These are phyloP conservation scores for Sweltsa coloradensis DNA, from an alignment of 1,140 invertebrate genomes.

Conservation along the genomic window DNA sequence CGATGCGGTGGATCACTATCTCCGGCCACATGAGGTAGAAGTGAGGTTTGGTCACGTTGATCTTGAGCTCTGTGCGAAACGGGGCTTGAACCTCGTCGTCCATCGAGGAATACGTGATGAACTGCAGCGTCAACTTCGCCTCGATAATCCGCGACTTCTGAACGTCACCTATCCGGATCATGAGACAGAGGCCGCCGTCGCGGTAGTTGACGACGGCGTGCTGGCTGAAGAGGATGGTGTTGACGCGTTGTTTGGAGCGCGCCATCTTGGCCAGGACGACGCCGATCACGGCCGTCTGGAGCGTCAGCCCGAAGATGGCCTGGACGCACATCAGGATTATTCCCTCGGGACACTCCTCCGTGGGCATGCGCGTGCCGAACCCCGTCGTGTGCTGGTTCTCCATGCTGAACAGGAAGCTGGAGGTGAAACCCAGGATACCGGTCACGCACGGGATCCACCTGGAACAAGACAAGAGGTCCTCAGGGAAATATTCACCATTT, in stretches of 20 bases:
- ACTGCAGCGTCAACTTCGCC: conserved; percentile 82
- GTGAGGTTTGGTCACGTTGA: not conserved
- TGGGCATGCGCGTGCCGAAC: conserved; percentile 60
- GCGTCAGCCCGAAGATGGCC: conserved; percentile 27
- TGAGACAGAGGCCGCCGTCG: conserved; percentile 77
- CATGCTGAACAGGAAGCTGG: conserved; percentile 46
- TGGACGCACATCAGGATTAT: conserved; percentile 55
- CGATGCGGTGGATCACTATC: conserved; percentile 46
- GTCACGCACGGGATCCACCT: conserved; percentile 40
- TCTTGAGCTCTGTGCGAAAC: conserved; percentile 68
- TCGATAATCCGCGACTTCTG: conserved; percentile 95
- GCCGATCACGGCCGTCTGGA: conserved; percentile 74
- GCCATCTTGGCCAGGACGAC: conserved; percentile 95
- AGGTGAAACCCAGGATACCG: conserved; percentile 41
- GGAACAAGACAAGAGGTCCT: no score
- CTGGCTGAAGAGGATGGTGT: conserved; percentile 91
- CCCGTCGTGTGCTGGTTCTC: conserved; percentile 58
- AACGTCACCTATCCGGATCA: conserved; percentile 97
- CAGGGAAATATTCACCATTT: no score
- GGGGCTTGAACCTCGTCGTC: conserved; percentile 78
- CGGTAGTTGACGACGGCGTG: conserved; percentile 86
- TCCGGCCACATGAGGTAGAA: conserved; percentile 44
- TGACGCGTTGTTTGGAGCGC: conserved; percentile 87
- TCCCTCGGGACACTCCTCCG: conserved; percentile 71
- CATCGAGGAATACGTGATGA: conserved; percentile 74